Conservation (phyloP, 2,797 vertebrate species). For the Oryzias sinensis region DNA sequence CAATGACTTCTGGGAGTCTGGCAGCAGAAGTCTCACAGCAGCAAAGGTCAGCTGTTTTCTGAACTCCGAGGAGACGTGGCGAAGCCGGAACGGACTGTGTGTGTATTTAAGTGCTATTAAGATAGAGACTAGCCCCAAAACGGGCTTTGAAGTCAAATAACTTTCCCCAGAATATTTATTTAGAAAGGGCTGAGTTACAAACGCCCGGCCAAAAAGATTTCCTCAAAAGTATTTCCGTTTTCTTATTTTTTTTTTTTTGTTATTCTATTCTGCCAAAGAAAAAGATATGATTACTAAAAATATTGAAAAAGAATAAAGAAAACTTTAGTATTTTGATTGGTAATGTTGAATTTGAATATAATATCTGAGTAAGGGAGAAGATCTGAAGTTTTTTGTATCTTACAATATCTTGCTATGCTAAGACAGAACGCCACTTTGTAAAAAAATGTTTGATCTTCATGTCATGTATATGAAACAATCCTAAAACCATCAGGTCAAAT, state of each 20-base stretch:
- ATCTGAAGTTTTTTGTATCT: too few relatives aligned
- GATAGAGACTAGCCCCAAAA: background rate
- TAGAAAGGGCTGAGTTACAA: background rate
- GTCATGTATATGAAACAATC: constrained; percentile 36
- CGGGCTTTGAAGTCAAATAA: background rate
- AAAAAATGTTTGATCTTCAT: constrained; percentile 41
- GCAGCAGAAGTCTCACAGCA: constrained; percentile 22
- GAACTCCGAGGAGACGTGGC: constrained; percentile 16
- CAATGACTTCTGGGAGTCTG: constrained; percentile 48
- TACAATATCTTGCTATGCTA: background rate
- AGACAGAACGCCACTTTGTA: constrained; percentile 25
- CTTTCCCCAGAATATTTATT: background rate
- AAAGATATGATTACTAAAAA: too few relatives aligned
- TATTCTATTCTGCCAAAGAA: too few relatives aligned
- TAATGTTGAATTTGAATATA: too few relatives aligned
- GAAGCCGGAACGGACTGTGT: constrained; percentile 1
- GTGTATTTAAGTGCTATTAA: constrained; percentile 7
- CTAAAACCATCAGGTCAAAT: background rate
- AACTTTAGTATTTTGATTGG: too few relatives aligned
- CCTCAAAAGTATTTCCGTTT: too few relatives aligned
- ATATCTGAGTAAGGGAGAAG: too few relatives aligned
- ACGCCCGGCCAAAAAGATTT: too few relatives aligned
- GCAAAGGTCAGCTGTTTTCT: constrained; percentile 39
- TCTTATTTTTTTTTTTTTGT: background rate
- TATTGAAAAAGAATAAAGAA: too few relatives aligned